Evolutionary conservation across 30 jellyfish, hydroid and myxozoan species (phyloP).

Genomic region (Chironex yamaguchii): DNA sequence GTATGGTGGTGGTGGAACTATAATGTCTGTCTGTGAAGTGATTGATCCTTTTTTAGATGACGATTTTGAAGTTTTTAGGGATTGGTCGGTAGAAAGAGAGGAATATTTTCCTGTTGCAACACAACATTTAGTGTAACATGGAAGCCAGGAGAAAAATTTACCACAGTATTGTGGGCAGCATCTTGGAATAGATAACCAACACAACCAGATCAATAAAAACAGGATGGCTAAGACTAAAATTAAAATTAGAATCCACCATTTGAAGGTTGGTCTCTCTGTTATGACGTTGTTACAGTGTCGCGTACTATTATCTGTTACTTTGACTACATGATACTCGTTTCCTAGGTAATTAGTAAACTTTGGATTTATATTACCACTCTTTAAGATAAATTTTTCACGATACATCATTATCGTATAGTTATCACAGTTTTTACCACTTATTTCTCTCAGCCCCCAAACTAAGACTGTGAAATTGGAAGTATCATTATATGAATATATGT

Average conservation of each 20-base stretch:
- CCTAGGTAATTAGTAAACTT: slow-evolving; percentile 59
- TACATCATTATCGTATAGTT: slow-evolving; percentile 45
- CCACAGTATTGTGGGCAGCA: slow-evolving; percentile 82
- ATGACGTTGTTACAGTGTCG: slow-evolving; percentile 43
- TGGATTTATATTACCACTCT: slow-evolving; percentile 18
- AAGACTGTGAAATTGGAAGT: slow-evolving; percentile 56
- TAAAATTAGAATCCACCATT: slow-evolving; percentile 91
- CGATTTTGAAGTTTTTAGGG: no score
- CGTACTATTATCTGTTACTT: slow-evolving; percentile 13
- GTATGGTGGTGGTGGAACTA: background rate
- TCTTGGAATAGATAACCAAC: slow-evolving; percentile 93
- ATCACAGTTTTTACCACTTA: slow-evolving; percentile 68
- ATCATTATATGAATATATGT: background rate
- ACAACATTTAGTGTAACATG: slow-evolving; percentile 75
- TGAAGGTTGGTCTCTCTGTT: slow-evolving; percentile 46
- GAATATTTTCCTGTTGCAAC: slow-evolving; percentile 82
- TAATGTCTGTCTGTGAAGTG: background rate
- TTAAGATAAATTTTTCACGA: slow-evolving; percentile 38
- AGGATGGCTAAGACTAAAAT: slow-evolving; percentile 79
- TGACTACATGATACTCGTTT: slow-evolving; percentile 78
- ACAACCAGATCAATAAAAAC: slow-evolving; percentile 75
- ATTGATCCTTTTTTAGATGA: background rate
- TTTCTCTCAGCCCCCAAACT: slow-evolving; percentile 76
- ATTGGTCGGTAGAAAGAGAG: slow-evolving; percentile 74
- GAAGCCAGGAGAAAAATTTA: slow-evolving; percentile 32